These are phyloP conservation scores for Drosophila borborema DNA, from an alignment of 2,888 invertebrate genomes.

Conservation along the genomic window DNA sequence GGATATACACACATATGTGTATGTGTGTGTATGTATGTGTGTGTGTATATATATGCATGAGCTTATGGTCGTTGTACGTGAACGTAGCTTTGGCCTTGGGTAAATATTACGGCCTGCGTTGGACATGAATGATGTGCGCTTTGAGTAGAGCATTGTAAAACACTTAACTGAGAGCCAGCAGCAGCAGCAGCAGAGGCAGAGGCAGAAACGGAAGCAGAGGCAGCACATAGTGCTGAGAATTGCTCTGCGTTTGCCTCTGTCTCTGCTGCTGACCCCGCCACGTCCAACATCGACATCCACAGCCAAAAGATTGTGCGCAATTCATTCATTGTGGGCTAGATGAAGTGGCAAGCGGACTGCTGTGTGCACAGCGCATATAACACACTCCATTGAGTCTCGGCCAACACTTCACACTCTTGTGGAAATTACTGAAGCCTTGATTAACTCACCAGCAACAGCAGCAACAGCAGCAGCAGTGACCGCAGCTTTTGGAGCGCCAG, in stretches of 20 bases:
- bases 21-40: neutral
- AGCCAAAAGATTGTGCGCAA: constrained; percentile 57
- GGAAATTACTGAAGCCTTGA: constrained; percentile 75
- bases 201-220: constrained; percentile 14
- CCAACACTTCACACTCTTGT: constrained; percentile 75
- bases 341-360: constrained; percentile 57
- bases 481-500: constrained; percentile 5
- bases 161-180: constrained; percentile 55
- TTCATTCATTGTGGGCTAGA: constrained; percentile 63
- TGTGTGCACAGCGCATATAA: constrained; percentile 69
- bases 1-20: neutral
- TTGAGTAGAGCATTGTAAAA: constrained; percentile 74
- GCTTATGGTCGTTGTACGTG: constrained; percentile 8
- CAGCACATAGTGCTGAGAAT: constrained; percentile 23
- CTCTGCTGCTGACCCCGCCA: neutral
- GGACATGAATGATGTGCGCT: constrained; percentile 77
- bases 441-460: constrained; percentile 60
- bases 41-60: neutral
- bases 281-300: neutral
- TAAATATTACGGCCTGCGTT: constrained; percentile 71
- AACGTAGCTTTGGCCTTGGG: constrained; percentile 59
- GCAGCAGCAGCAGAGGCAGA: no score
- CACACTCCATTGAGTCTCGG: constrained; percentile 72
- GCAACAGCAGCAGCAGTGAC: neutral
- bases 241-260: constrained; percentile 9